Base-by-base conservation (phyloP, 2,888 invertebrate genomes). In the Epirrita christyi region DNA sequence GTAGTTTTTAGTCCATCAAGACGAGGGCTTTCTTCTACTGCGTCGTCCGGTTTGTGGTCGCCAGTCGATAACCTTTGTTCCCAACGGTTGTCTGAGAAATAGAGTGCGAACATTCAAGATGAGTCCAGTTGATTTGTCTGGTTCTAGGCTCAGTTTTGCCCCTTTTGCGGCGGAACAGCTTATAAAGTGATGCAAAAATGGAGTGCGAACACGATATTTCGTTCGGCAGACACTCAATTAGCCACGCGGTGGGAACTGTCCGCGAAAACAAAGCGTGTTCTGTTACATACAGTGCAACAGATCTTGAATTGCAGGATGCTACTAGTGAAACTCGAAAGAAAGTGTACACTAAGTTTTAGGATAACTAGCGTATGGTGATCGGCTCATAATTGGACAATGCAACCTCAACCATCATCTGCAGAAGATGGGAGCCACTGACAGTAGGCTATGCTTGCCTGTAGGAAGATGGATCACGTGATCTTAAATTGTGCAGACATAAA, bases 201-300 rank as follows among this genome's bases (percentile, higher is more conserved):
- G 75, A 75, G 70, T 72, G 81, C 75, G 75, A 84, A 86, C 80
- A 83, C 83, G 84, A 86, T 89, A 88, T 88, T 87, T 86, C 74
- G 83, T 80, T 76, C 74, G 72, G 74, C 85, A 68, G 89, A 89
- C 90, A 87, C 75, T 81, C 89, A 84, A 90, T 91, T 90, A 89
- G 85, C 80, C 82, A 80, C 82, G 73, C 85, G 82, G 86, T 90
- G 91, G 87, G 88, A 91, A 90, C 86, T 86, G 91, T 87, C 90
- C 81, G 78, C 77, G 83, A 82, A 86, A 88, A 91, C 88, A 89
- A 87, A 87, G 88, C 83, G 87, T 82, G 85, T 87, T 86, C 73
- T 73, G 86, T 90, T 89, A 85, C 78, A 76, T 73, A 73, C 88
- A 84, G 81, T 70, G 73, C 86, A 85, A 82, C 83, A 81, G 85